These are phyloP conservation scores for Automeris io DNA, from an alignment of 2,888 invertebrate genomes.

Conservation along the genomic window DNA sequence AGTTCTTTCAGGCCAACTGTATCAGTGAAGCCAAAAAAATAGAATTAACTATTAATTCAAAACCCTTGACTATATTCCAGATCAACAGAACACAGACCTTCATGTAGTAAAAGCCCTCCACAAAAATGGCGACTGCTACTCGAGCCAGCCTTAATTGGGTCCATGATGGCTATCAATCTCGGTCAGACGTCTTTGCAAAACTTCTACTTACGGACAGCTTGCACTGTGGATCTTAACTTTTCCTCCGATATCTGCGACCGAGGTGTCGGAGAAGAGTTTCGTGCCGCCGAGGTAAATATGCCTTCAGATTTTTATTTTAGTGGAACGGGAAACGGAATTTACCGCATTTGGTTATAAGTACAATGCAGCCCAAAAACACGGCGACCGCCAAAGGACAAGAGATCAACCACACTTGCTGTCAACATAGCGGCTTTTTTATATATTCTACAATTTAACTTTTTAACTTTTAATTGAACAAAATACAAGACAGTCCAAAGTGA, in stretches of 20 bases:
- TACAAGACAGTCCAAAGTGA: no score
- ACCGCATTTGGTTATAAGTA: no score
- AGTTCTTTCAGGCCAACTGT: no score
- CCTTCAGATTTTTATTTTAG: no score
- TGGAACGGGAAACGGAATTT: no score
- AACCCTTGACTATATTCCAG: slow-evolving; percentile 15
- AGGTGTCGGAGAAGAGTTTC: slow-evolving; percentile 57
- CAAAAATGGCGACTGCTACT: slow-evolving; percentile 74
- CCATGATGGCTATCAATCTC: slow-evolving; percentile 76
- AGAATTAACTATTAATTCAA: not conserved
- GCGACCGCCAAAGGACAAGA: no score
- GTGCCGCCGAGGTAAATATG: slow-evolving; percentile 55
- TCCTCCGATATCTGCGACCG: slow-evolving; percentile 79
- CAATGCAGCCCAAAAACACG: no score
- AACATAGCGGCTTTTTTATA: no score
- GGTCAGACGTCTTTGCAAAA: slow-evolving; percentile 85
- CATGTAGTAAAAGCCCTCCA: slow-evolving; percentile 15
- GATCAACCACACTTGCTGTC: no score
- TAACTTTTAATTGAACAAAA: no score
- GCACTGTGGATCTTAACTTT: slow-evolving; percentile 81
- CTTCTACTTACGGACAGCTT: slow-evolving; percentile 84
- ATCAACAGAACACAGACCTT: slow-evolving; percentile 23
- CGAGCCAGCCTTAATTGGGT: slow-evolving; percentile 83
- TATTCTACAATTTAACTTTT: no score
- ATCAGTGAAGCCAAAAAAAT: no score